A percentile compares a stretch with the other conserved stretches of the same genome.
Conservation (phyloP, 2,797 vertebrate species). For the Acrossocheilus wenchowensis region DNA sequence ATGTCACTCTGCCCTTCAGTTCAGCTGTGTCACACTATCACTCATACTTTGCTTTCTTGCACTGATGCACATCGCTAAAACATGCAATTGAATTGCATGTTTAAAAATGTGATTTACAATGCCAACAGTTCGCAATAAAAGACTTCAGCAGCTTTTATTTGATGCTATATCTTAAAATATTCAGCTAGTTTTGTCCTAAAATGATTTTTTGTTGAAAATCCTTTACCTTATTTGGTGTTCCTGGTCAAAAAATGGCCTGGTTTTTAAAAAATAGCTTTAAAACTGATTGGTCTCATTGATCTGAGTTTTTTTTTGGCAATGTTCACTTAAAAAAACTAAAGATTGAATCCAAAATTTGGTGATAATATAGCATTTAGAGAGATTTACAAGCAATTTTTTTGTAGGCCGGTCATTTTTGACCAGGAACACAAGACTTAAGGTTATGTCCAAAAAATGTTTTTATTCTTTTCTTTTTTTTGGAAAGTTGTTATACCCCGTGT, state of each 20-base stretch:
- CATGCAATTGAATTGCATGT: background rate
- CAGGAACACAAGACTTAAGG: background rate
- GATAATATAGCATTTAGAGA: background rate
- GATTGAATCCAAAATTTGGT: background rate
- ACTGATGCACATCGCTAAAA: constrained; percentile 20
- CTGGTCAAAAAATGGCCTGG: too few relatives aligned
- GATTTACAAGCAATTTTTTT: background rate
- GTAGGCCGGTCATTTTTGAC: background rate
- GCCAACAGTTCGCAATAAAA: background rate
- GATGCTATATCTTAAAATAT: background rate
- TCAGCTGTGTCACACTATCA: background rate
- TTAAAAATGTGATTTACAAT: constrained; percentile 12
- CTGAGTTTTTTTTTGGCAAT: background rate
- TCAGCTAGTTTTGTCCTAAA: background rate
- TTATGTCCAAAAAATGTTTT: background rate
- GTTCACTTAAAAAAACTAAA: background rate
- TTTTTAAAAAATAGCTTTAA: too few relatives aligned
- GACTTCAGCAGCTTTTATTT: background rate
- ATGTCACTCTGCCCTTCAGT: constrained; percentile 38
- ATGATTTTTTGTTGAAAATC: background rate
- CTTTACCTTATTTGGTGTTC: background rate
- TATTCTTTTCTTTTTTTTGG: background rate
- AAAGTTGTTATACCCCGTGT: background rate
- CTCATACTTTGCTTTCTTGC: constrained; percentile 21
- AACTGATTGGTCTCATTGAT: background rate